These are phyloP conservation scores for Balaenoptera acutorostrata DNA, from an alignment of 2,113 vertebrate species.

Conservation along the genomic window DNA sequence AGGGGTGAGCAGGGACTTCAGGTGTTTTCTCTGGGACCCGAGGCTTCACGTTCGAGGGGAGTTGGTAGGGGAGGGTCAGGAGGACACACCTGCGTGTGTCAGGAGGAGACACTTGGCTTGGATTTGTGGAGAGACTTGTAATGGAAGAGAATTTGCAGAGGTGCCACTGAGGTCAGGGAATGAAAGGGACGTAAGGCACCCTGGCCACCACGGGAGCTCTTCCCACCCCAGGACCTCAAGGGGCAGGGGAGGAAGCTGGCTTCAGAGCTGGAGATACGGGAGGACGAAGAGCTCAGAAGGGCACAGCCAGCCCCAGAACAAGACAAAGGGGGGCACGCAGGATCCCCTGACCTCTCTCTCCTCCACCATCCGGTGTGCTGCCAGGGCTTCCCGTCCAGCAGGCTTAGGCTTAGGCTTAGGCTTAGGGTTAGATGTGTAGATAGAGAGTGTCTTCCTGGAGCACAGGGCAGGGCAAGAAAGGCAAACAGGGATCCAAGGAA, in stretches of 20 bases:
- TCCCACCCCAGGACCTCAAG: background rate
- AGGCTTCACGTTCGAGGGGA: background rate
- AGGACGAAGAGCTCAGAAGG: background rate
- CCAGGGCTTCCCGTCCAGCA: background rate
- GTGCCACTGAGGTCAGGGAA: background rate
- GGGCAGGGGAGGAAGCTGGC: background rate
- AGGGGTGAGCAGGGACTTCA: background rate
- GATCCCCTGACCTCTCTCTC: background rate
- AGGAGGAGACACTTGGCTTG: background rate
- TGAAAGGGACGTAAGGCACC: background rate
- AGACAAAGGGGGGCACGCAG: background rate
- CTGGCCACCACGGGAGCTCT: background rate
- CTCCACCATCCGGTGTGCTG: background rate
- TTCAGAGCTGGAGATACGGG: background rate
- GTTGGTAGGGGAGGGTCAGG: rapidly evolving
- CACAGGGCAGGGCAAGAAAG: background rate
- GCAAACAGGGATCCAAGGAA: background rate
- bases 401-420: background rate
- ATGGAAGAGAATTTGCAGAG: background rate
- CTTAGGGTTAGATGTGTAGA: background rate
- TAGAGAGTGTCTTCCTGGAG: background rate
- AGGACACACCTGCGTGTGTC: no score
- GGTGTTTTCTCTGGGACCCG: background rate
- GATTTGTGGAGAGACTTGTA: background rate
- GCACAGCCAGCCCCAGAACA: background rate